Evolutionary conservation across 1,140 invertebrate genomes (phyloP).

Genomic region (Pogonus chalceus): DNA sequence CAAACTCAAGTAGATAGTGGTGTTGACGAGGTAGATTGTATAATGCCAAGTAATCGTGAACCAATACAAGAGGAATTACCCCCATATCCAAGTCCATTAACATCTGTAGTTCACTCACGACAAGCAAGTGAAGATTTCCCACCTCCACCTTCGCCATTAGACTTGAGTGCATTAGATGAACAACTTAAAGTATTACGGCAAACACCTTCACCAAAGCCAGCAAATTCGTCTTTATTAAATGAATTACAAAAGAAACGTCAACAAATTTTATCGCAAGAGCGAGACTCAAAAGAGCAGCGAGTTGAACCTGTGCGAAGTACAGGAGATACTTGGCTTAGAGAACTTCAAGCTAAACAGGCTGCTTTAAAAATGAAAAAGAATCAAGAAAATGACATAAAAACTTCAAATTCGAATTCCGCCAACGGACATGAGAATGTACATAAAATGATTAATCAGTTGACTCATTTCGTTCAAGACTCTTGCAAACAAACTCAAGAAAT

Average conservation of each 20-base stretch:
- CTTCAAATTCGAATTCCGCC: not conserved
- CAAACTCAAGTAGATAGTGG: constrained; percentile 35
- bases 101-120: constrained; percentile 65
- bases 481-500: not conserved
- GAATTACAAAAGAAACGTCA: constrained; percentile 67
- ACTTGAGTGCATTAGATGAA: constrained; percentile 47
- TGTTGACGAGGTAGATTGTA: constrained; percentile 50
- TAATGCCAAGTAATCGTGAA: constrained; percentile 28
- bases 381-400: constrained; percentile 11
- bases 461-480: not conserved
- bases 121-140: constrained; percentile 83
- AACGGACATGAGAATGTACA: not conserved
- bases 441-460: not conserved
- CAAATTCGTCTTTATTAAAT: constrained; percentile 50
- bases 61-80: constrained; percentile 49
- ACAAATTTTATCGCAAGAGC: constrained; percentile 49
- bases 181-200: constrained; percentile 33
- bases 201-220: constrained; percentile 31
- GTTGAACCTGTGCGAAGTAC: constrained; percentile 33
- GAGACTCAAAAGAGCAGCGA: constrained; percentile 28
- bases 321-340: constrained; percentile 61
- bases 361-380: constrained; percentile 50
- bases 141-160: constrained; percentile 69
- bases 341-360: constrained; percentile 67
- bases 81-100: constrained; percentile 66